phyloP scores from a whole-genome alignment of 2,113 vertebrate species.

The Lepidothrix coronata region DNA sequence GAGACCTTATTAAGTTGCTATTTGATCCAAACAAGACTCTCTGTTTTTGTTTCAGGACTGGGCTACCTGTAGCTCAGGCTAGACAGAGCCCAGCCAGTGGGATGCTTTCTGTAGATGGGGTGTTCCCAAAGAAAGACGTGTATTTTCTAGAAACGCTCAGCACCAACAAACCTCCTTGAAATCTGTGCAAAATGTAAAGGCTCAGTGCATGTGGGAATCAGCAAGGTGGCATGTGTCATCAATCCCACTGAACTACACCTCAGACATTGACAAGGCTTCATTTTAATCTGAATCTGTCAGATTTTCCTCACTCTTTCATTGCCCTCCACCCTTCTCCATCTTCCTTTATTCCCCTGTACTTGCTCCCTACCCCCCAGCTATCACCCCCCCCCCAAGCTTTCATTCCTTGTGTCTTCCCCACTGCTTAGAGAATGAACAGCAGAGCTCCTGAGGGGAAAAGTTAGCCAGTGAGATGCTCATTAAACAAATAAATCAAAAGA shows the following conservation, averaged over 20 bases:
- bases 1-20: neutral
- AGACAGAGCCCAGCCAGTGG: neutral
- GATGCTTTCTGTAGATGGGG: neutral
- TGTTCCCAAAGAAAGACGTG: neutral
- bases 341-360: neutral
- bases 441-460: neutral
- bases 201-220: neutral
- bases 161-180: neutral
- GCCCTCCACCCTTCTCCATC: neutral
- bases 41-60: neutral
- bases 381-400: neutral
- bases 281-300: neutral
- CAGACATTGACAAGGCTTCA: neutral
- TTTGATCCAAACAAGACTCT: neutral
- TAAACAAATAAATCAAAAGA: slow-evolving; percentile 20
- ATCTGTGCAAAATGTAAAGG: neutral
- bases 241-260: neutral
- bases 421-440: neutral
- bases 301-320: neutral
- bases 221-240: fast-evolving
- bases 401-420: neutral
- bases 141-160: neutral
- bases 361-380: neutral
- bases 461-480: neutral
- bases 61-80: neutral